Evolutionary conservation across 2,888 invertebrate genomes (phyloP).

Genomic region (Lutraria lutraria): DNA sequence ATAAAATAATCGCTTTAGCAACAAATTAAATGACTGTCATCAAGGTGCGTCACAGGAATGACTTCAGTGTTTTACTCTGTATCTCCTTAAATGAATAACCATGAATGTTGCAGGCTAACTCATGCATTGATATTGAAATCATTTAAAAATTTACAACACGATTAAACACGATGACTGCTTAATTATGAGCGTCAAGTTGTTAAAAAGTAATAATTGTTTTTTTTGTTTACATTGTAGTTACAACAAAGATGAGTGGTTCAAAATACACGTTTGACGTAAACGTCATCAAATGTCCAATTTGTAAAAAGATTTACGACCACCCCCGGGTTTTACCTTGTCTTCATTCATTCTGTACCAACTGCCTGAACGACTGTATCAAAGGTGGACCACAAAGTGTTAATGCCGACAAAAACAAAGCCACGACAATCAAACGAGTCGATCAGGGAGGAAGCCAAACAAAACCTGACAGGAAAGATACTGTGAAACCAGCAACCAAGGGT

Average conservation of each 20-base stretch:
- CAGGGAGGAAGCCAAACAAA: conserved; percentile 2
- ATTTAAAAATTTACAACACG: no score
- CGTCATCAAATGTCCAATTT: conserved; percentile 68
- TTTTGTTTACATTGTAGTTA: background rate
- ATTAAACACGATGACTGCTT: background rate
- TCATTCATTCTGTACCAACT: conserved; percentile 72
- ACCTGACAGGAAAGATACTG: background rate
- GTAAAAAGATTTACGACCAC: conserved; percentile 64
- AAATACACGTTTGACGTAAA: conserved; percentile 62
- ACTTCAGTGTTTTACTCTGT: background rate
- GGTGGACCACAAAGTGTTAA: conserved; percentile 36
- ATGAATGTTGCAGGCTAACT: background rate
- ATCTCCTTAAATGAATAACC: background rate
- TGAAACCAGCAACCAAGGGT: background rate
- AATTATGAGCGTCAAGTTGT: background rate
- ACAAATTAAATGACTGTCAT: no score
- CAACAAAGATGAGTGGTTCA: conserved; percentile 17
- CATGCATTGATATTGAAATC: background rate
- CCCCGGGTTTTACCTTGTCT: conserved; percentile 72
- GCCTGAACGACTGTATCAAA: conserved; percentile 63
- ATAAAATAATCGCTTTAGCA: no score
- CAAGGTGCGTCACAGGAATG: background rate
- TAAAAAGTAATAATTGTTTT: background rate
- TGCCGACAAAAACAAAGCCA: conserved; percentile 20
- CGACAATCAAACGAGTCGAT: background rate